A percentile compares a stretch with the other conserved stretches of the same genome.
phyloP scores from a whole-genome alignment of 1,140 invertebrate genomes.

The Manduca sexta region DNA sequence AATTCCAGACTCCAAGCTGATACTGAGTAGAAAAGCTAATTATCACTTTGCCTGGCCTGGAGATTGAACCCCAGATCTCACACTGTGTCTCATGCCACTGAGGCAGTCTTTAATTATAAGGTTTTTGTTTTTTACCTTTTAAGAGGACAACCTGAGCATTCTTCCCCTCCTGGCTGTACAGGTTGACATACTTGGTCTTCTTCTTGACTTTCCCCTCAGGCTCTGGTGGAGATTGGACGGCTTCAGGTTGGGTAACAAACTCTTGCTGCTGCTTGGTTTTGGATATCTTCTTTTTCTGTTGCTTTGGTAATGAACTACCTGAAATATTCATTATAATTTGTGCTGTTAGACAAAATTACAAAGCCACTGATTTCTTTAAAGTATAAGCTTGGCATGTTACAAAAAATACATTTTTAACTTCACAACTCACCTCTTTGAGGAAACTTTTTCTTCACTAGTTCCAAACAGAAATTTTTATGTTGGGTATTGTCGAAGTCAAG shows the following conservation, averaged over 20 bases:
- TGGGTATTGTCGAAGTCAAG: conserved; percentile 77
- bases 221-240: conserved; percentile 22
- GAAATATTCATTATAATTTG: conserved; percentile 2
- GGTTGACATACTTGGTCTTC: conserved; percentile 83
- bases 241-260: conserved; percentile 21
- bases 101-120: too few relatives aligned
- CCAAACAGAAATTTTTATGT: conserved; percentile 78
- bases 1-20: too few relatives aligned
- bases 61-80: too few relatives aligned
- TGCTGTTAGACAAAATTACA: too few relatives aligned
- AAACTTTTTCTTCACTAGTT: conserved; percentile 75
- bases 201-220: conserved; percentile 74
- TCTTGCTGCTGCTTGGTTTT: conserved; percentile 63
- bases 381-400: too few relatives aligned
- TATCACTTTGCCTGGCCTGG: too few relatives aligned
- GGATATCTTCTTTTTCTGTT: conserved; percentile 57
- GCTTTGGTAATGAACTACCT: conserved; percentile 36
- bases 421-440: conserved; percentile 41
- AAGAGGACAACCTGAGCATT: conserved; percentile 77
- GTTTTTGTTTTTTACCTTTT: conserved; percentile 80
- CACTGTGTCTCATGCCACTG: too few relatives aligned
- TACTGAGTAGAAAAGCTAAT: too few relatives aligned
- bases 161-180: conserved; percentile 83
- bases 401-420: neutral
- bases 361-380: too few relatives aligned